Base-by-base conservation (phyloP, 35 echinoderm and acorn worm genomes). In the Apostichopus californicus region DNA sequence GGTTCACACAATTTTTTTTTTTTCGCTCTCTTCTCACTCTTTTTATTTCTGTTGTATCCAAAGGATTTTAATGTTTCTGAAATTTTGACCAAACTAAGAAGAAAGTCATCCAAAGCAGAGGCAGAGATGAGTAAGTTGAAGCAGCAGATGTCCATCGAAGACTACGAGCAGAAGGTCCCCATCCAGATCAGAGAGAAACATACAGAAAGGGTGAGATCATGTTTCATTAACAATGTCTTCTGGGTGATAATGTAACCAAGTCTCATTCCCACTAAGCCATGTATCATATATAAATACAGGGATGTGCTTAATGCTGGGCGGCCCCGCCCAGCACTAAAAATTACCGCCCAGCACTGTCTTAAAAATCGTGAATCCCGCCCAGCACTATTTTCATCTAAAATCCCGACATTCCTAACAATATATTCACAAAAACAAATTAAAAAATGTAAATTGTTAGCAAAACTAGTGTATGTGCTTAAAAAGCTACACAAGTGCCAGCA, bases 151-250 rank as follows among this genome's bases (percentile, higher is more conserved):
- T 85, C 81, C 4, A 58, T 85, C 8, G 55, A 59, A 25, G n/a
- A 15, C 54, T 85, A 85, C 18, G 81, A 58, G 54, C 55, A 85
- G 18, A 85, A 85, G 12, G 81, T 85, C 28, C 81, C 81, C 3
- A 15, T 55, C 25, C 81, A 85, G 3, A 59, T 85, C 14, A 85
- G 81, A 12, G 81, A 85, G 17, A 57, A 58, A 85, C 81, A 85
- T 9, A 59, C 17, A 59, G 6, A 59, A 59, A 56, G 54, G 55
- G 81, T 85, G 6, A 85, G 55, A n/a, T 58, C 20, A 55, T 46
- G 54, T 20, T 21, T 61, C 5, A 61, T 61, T 61, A 61, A 61
- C 58, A 78, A 5, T 5, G 17, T 23, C 10, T 3, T 5, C 10
- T 23, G 52, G 52, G 52, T 72, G 68, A 21, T 23, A 6, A 78